Conservation (phyloP, 2,888 invertebrate genomes). For the Leucania comma region DNA sequence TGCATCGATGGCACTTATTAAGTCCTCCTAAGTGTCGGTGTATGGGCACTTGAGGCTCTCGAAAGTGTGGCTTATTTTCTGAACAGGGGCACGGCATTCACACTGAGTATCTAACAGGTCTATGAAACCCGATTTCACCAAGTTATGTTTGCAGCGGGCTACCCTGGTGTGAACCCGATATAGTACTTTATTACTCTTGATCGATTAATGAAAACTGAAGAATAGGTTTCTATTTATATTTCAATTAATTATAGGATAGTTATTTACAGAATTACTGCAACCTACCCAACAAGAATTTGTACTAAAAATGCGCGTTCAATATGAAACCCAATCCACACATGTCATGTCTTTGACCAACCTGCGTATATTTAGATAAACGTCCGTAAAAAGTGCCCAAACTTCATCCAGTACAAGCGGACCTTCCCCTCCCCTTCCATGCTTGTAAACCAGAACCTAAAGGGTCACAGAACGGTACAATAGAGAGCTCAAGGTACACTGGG, state of each 20-base stretch:
- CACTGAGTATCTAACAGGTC: not conserved
- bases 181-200: not conserved
- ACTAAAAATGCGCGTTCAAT: constrained; percentile 44
- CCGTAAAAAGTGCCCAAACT: constrained; percentile 62
- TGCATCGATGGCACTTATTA: no score
- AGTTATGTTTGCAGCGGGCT: no score
- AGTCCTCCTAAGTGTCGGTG: no score
- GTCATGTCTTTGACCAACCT: constrained; percentile 47
- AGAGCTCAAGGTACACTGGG: constrained; percentile 41
- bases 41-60: no score
- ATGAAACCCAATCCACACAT: constrained; percentile 46
- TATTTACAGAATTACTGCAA: not conserved
- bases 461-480: constrained; percentile 28
- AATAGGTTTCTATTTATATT: not conserved
- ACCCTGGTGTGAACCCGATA: not conserved
- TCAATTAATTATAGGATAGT: not conserved
- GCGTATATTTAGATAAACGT: constrained; percentile 68
- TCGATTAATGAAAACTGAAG: not conserved
- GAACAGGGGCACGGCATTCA: no score
- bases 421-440: constrained; percentile 4
- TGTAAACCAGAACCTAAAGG: constrained; percentile 15
- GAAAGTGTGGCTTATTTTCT: no score
- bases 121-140: not conserved
- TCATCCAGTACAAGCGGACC: constrained; percentile 53
- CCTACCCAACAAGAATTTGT: no score